Conservation (phyloP, 2,797 vertebrate genomes). For the Argya squamiceps region DNA sequence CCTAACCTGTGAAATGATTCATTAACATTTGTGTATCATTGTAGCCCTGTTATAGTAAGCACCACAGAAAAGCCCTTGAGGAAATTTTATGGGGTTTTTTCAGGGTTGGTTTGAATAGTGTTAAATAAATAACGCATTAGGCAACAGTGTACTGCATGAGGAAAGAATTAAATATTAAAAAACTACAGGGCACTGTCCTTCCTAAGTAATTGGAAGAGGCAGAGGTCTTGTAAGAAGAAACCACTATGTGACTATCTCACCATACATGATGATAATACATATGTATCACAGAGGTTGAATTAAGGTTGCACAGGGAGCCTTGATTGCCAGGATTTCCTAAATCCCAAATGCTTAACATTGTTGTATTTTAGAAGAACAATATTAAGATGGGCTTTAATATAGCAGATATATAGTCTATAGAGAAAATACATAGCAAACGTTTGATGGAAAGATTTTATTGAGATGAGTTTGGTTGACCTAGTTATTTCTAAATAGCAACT, state of each 20-base stretch:
- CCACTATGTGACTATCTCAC: background rate
- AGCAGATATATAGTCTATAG: background rate
- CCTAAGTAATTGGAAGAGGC: background rate
- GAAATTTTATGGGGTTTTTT: background rate
- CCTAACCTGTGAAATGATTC: background rate
- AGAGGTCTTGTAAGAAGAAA: slow-evolving; percentile 12
- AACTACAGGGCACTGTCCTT: background rate
- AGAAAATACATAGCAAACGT: background rate
- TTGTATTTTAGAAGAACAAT: background rate
- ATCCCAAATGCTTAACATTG: background rate
- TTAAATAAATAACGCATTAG: background rate
- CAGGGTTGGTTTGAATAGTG: background rate
- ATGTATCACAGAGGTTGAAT: background rate
- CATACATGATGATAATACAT: background rate
- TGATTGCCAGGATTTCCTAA: background rate
- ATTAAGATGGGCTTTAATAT: background rate
- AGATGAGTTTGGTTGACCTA: background rate
- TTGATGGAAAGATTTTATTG: background rate
- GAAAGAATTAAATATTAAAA: slow-evolving; percentile 33
- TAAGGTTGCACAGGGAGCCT: background rate
- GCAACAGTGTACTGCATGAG: background rate
- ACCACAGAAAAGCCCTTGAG: slow-evolving; percentile 17
- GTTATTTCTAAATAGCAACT: background rate
- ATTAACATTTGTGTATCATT: background rate
- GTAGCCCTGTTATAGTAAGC: background rate